A percentile compares a stretch with the other conserved stretches of the same genome.
These are phyloP conservation scores for Cryptomyrus ogoouensis DNA, from an alignment of 2,113 vertebrate genomes.

Conservation along the genomic window DNA sequence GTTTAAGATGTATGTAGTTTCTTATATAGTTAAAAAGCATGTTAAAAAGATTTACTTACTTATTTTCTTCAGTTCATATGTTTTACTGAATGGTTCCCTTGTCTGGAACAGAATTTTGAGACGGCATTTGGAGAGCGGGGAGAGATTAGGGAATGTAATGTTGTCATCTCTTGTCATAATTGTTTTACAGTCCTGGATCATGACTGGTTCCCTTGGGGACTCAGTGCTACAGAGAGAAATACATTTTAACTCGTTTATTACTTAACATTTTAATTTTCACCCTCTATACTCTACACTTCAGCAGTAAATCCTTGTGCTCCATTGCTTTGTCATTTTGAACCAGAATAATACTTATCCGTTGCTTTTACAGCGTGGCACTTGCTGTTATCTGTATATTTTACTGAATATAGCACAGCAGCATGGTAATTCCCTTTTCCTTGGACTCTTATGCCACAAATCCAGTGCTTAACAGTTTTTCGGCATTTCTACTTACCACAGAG, in stretches of 20 bases:
- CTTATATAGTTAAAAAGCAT: not conserved
- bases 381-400: not conserved
- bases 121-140: fast-evolving
- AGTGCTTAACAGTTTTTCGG: not conserved
- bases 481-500: slow-evolving; percentile 45
- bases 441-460: not conserved
- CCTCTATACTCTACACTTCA: not conserved
- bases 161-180: not conserved
- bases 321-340: not conserved
- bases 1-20: not conserved
- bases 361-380: not conserved
- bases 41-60: slow-evolving; percentile 29
- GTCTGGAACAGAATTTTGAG: slow-evolving; percentile 28
- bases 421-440: not conserved
- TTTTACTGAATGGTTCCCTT: not conserved
- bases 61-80: slow-evolving; percentile 33
- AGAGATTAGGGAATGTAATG: slow-evolving; percentile 12
- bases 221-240: not conserved
- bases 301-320: not conserved
- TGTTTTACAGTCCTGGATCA: not conserved
- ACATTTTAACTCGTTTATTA: not conserved
- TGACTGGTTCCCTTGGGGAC: not conserved
- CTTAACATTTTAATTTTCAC: not conserved
- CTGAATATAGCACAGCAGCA: not conserved
- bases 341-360: not conserved